Evolutionary conservation across 2,797 vertebrate genomes (phyloP).

Genomic region (Falco novaeseelandiae): DNA sequence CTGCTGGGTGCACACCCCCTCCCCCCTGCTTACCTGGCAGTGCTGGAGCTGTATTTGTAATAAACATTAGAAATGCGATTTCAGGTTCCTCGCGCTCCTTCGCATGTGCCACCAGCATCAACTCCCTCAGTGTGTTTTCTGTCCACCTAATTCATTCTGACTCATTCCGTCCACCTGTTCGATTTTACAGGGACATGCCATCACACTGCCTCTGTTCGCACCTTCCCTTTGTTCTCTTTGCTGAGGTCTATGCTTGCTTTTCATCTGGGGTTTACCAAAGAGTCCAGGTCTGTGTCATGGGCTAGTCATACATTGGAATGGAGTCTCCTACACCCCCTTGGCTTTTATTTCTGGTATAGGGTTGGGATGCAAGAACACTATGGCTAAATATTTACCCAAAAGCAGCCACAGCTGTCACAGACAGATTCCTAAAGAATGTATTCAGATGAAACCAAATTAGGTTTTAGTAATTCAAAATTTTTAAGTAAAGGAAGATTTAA

Average conservation of each 20-base stretch:
- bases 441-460: background rate
- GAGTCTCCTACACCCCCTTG: background rate
- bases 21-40: background rate
- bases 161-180: background rate
- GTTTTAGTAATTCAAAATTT: background rate
- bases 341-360: background rate
- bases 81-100: background rate
- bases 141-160: background rate
- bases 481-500: background rate
- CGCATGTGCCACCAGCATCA: background rate
- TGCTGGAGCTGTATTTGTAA: background rate
- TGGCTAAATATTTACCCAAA: background rate
- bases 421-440: background rate
- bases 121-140: background rate
- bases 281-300: background rate
- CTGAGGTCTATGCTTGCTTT: background rate
- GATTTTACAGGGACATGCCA: rapidly evolving
- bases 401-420: background rate
- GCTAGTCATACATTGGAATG: background rate
- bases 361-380: background rate
- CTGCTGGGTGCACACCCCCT: background rate
- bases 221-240: background rate
- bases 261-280: background rate
- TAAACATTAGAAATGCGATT: background rate
- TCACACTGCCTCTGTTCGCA: background rate